phyloP scores from a whole-genome alignment of 2,797 vertebrate genomes.

The Molossus molossus region DNA sequence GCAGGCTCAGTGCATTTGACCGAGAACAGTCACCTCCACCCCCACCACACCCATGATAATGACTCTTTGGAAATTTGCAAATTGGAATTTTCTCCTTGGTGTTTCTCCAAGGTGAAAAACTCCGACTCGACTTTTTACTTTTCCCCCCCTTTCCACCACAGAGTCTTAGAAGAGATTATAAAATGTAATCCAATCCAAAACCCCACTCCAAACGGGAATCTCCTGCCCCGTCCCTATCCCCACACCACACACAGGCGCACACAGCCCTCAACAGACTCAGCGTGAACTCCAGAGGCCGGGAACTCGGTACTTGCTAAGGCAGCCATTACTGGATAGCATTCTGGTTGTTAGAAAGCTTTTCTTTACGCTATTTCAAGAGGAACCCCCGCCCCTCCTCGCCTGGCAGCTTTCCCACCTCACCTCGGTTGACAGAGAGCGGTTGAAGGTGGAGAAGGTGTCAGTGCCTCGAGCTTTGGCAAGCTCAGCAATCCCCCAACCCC shows the following conservation, averaged over 20 bases:
- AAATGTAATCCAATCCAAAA: background rate
- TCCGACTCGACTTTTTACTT: slow-evolving; percentile 36
- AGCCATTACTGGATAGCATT: slow-evolving; percentile 75
- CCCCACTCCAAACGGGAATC: slow-evolving; percentile 5
- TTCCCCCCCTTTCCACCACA: background rate
- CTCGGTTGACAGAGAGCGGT: slow-evolving; percentile 43
- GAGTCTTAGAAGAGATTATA: slow-evolving; percentile 25
- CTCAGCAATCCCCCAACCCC: slow-evolving; percentile 26
- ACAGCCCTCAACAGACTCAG: background rate
- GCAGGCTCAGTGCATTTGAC: slow-evolving; percentile 58
- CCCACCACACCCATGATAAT: background rate
- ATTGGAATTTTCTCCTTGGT: slow-evolving; percentile 1
- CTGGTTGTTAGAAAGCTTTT: slow-evolving; percentile 82
- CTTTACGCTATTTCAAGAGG: slow-evolving; percentile 84
- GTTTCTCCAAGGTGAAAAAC: slow-evolving; percentile 64
- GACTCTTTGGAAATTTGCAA: slow-evolving; percentile 62
- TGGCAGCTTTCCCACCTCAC: slow-evolving; percentile 79
- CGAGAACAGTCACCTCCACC: background rate
- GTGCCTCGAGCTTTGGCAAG: slow-evolving; percentile 35
- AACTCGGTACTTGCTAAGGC: background rate
- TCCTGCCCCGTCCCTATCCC: background rate
- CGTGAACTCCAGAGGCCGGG: background rate
- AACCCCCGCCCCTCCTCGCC: slow-evolving; percentile 60
- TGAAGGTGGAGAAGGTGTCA: slow-evolving; percentile 49
- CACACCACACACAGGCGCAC: background rate